Evolutionary conservation across 2,888 invertebrate genomes (phyloP), one percentile per base, ranked within the genome.

Genomic region (Pristionchus maxplancki): DNA sequence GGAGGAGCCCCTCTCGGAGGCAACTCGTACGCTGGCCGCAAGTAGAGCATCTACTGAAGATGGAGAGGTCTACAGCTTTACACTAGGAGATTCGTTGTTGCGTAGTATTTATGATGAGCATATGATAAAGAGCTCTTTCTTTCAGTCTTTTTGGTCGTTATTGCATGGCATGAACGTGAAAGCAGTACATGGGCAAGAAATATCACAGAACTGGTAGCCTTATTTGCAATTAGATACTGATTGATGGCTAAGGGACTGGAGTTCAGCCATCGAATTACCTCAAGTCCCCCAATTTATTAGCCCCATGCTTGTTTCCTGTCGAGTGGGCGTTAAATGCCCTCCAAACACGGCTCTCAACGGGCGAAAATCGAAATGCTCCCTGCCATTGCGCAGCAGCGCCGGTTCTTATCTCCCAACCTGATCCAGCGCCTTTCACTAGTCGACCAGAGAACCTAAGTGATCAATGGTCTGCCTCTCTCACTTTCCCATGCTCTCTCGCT

Each of bases 1-100:
- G 81, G 48, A 15, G 82, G 82, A 50, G 78, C 78, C 20, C 78
- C 78, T 28, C 44, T 78, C 78, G 78, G 78, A 78, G 78, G 82
- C 15, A 83, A 83, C 82, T 0, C 1, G 1, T 83, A 83, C 24
- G 82, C 82, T 83, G 82, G 82, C 24, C 50, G 82, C 50, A 83
- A 83, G 82, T 83, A 83, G 82, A 83, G 31, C 82, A 82, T 34
- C 34, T 20, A 37, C n/a, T 44, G 13, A n/a, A 53, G 34, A 58
- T 34, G 13, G 5, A n/a, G 44, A 78, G 78, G 78, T 44, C 78
- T 48, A 78, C 78, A 78, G 78, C 78, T 78, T 78, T 78, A 78
- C 78, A n/a, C 11, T 78, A 74, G 71, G 71, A 78, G 78, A 53
- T 83, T 83, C 31, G 31, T 83, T 31, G 50, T 50, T n/a, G n/a